These are phyloP conservation scores for Smutsia gigantea DNA, from an alignment of 2,797 vertebrate species.

Conservation along the genomic window DNA sequence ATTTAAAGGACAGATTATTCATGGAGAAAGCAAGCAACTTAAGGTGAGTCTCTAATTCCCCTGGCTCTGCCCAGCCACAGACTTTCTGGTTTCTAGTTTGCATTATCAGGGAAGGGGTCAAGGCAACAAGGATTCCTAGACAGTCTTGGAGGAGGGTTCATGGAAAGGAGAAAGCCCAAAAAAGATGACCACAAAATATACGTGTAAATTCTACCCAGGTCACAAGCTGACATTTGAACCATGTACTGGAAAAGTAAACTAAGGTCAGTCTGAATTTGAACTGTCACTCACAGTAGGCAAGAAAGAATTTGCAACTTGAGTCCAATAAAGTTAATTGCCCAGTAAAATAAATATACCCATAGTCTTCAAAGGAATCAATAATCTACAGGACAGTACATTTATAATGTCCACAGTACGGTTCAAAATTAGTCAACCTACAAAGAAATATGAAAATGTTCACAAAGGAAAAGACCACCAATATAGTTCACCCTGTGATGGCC, in stretches of 20 bases:
- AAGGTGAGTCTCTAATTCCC: neutral
- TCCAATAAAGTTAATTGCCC: neutral
- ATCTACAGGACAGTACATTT: neutral
- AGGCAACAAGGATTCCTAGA: neutral
- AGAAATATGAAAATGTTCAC: neutral
- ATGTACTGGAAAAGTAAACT: too few relatives aligned
- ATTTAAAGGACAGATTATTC: neutral
- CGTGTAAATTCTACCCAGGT: neutral
- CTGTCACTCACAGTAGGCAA: neutral
- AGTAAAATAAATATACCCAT: neutral
- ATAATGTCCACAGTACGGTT: neutral
- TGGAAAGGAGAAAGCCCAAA: neutral
- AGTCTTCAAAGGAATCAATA: neutral
- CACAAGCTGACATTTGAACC: neutral
- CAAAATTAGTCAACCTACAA: neutral
- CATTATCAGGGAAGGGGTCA: neutral
- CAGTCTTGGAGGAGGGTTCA: accelerated
- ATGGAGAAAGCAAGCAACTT: neutral
- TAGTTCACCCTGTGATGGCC: neutral
- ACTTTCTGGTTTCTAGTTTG: neutral
- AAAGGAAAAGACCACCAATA: neutral
- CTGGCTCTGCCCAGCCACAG: neutral
- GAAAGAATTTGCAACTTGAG: neutral
- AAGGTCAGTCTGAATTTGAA: neutral
- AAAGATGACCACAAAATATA: neutral